These are phyloP conservation scores for Elgaria multicarinata DNA, from an alignment of 2,113 vertebrate genomes.

Conservation along the genomic window DNA sequence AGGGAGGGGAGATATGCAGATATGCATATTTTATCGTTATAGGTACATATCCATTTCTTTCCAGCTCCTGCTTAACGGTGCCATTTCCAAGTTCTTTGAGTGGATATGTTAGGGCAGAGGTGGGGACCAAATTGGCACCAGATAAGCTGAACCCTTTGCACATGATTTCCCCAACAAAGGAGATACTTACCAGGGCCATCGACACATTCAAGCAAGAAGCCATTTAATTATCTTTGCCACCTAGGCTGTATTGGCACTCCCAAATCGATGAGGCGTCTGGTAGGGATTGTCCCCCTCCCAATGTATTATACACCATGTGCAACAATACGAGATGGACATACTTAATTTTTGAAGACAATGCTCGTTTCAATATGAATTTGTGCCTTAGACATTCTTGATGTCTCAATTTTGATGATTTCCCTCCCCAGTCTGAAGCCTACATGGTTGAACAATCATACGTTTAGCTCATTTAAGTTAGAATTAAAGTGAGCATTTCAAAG, in stretches of 20 bases:
- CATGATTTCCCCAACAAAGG: neutral
- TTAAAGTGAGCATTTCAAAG: conserved; percentile 61
- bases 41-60: neutral
- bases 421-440: neutral
- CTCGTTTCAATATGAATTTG: rapidly evolving
- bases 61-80: neutral
- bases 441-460: conserved; percentile 45
- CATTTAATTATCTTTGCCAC: neutral
- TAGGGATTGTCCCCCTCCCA: neutral
- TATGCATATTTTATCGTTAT: neutral
- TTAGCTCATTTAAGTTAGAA: conserved; percentile 60
- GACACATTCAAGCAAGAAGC: neutral
- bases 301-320: neutral
- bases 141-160: no score
- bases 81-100: neutral
- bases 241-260: neutral
- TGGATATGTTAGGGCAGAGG: neutral
- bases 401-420: conserved; percentile 33
- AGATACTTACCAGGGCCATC: neutral
- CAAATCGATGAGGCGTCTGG: neutral
- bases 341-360: neutral
- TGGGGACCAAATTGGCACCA: no score
- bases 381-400: neutral
- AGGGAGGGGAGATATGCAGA: no score
- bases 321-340: neutral